Conservation (phyloP, 2,888 invertebrate genomes). For the Microctonus brassicae region DNA sequence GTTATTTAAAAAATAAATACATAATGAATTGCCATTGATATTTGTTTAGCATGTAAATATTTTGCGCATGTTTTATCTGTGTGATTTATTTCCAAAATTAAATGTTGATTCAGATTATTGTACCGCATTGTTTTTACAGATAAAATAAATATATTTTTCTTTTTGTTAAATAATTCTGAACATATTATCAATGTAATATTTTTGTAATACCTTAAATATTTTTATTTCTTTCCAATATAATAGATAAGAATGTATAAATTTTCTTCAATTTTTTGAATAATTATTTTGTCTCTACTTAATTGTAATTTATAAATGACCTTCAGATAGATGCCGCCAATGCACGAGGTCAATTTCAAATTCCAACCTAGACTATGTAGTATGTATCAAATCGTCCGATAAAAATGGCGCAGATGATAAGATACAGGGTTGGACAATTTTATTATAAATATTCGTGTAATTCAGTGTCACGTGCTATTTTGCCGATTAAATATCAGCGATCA, state of each 20-base stretch:
- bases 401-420: constrained; percentile 64
- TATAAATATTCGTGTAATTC: constrained; percentile 52
- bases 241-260: no score
- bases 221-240: no score
- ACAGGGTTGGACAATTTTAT: constrained; percentile 54
- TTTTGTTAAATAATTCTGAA: background rate
- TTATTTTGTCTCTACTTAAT: no score
- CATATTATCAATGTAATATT: no score
- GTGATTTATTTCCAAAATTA: background rate
- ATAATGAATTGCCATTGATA: background rate
- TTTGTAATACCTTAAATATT: no score
- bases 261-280: no score
- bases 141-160: background rate
- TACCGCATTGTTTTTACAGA: background rate
- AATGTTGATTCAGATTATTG: background rate
- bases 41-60: background rate
- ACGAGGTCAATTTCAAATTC: constrained; percentile 38
- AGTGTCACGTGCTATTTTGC: constrained; percentile 53
- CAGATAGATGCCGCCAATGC: constrained; percentile 39
- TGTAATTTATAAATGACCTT: constrained; percentile 39
- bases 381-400: constrained; percentile 39
- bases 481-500: constrained; percentile 59
- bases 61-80: background rate
- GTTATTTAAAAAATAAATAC: background rate
- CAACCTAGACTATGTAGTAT: background rate